These are phyloP conservation scores for Eriosoma lanigerum DNA, from an alignment of 1,140 invertebrate species.

Conservation along the genomic window DNA sequence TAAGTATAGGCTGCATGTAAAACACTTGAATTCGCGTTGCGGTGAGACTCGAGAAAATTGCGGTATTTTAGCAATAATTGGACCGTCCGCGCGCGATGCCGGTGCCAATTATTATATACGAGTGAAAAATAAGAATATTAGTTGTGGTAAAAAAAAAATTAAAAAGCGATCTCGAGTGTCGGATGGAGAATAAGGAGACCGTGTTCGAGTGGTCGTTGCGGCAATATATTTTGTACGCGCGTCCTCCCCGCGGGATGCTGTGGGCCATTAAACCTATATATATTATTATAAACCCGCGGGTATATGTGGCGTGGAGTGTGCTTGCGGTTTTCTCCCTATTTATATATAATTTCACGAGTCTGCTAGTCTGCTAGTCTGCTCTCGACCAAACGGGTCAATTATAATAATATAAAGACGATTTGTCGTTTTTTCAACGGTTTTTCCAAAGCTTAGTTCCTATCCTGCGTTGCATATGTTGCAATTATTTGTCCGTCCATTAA, in stretches of 20 bases:
- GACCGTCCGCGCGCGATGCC: not conserved
- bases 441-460: too few species aligned
- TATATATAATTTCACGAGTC: not conserved
- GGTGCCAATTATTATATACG: slow-evolving; percentile 40
- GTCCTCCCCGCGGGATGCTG: slow-evolving; percentile 38
- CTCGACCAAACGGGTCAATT: slow-evolving; percentile 41
- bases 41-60: not conserved
- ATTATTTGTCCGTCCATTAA: too few species aligned
- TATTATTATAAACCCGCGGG: not conserved
- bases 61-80: slow-evolving; percentile 38
- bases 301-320: not conserved
- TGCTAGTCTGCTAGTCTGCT: too few species aligned
- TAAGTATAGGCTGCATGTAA: too few species aligned
- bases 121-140: slow-evolving; percentile 26
- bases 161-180: not conserved
- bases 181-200: slow-evolving; percentile 6
- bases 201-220: slow-evolving; percentile 42
- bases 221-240: not conserved
- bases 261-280: slow-evolving; percentile 45
- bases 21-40: not conserved
- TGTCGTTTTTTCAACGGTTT: slow-evolving; percentile 37
- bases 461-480: too few species aligned
- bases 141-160: not conserved
- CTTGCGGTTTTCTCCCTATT: slow-evolving; percentile 17
- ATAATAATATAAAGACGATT: slow-evolving; percentile 22